Evolutionary conservation across 1,140 invertebrate genomes (phyloP).

Genomic region (Papilio machaon): DNA sequence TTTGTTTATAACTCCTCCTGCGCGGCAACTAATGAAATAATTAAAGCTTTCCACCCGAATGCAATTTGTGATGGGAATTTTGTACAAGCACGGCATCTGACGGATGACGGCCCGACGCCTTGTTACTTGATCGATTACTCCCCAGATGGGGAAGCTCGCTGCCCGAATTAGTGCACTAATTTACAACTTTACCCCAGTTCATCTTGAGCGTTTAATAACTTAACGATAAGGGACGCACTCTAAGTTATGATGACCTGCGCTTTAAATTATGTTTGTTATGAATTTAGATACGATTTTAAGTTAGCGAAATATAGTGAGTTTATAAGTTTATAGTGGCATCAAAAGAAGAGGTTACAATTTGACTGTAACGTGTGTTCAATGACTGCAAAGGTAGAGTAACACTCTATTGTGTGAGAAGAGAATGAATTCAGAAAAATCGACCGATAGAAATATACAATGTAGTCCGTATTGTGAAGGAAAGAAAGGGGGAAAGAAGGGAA

Average conservation of each 20-base stretch:
- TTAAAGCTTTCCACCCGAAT: slow-evolving; percentile 44
- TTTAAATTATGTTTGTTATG: neutral
- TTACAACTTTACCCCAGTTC: slow-evolving; percentile 14
- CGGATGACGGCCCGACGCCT: slow-evolving; percentile 23
- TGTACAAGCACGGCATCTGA: slow-evolving; percentile 11
- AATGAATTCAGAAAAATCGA: no score
- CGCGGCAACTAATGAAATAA: slow-evolving; percentile 44
- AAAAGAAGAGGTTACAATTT: no score
- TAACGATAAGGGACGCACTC: neutral
- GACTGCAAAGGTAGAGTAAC: no score
- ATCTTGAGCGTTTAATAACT: slow-evolving; percentile 7
- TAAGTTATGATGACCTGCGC: neutral
- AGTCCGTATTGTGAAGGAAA: no score
- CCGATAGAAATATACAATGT: no score
- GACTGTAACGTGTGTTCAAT: no score
- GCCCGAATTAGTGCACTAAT: slow-evolving; percentile 29
- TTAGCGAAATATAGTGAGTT: neutral
- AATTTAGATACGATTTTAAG: neutral
- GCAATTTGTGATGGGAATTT: slow-evolving; percentile 43
- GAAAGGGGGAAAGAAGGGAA: no score
- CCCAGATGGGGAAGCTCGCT: slow-evolving; percentile 14
- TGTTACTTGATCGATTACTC: slow-evolving; percentile 34
- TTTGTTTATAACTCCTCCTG: neutral
- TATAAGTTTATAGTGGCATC: no score
- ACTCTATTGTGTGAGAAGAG: no score